These are phyloP conservation scores for Picathartes gymnocephalus DNA, from an alignment of 2,113 vertebrate species.

Conservation along the genomic window DNA sequence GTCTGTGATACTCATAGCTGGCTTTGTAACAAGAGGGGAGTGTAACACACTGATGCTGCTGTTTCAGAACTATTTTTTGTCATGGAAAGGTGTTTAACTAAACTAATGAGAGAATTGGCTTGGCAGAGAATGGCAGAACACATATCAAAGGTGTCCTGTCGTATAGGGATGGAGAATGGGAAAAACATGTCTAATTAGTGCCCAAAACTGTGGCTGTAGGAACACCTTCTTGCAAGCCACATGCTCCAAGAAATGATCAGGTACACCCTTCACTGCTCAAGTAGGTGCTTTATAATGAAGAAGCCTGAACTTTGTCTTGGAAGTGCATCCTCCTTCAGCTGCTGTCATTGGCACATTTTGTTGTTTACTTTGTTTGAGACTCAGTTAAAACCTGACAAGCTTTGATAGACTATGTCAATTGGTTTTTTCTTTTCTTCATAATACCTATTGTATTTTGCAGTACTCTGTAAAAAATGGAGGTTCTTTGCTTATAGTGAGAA, in stretches of 20 bases:
- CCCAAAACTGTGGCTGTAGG: not conserved
- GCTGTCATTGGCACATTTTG: conserved; percentile 18
- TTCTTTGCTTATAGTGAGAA: not conserved
- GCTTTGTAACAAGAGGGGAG: not conserved
- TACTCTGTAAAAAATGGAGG: conserved; percentile 47
- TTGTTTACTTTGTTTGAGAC: conserved; percentile 17
- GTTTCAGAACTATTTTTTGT: conserved; percentile 24
- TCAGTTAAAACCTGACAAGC: conserved; percentile 46
- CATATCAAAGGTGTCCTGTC: not conserved
- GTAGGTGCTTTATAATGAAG: not conserved
- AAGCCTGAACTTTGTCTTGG: conserved; percentile 18
- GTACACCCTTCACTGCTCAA: not conserved
- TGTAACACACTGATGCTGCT: not conserved
- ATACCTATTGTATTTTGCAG: not conserved
- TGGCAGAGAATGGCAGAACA: conserved; percentile 16
- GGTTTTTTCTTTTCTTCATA: conserved; percentile 31
- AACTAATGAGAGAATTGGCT: conserved; percentile 31
- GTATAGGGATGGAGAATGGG: not conserved
- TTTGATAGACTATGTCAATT: conserved; percentile 49
- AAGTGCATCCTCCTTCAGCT: conserved; percentile 31
- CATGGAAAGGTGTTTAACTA: conserved; percentile 20
- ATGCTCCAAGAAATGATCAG: not conserved
- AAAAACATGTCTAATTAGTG: conserved; percentile 26
- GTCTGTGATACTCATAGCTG: not conserved
- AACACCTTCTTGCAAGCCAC: not conserved